Base-by-base conservation (phyloP, 2,113 vertebrate genomes). In the Ctenodactylus gundi region DNA sequence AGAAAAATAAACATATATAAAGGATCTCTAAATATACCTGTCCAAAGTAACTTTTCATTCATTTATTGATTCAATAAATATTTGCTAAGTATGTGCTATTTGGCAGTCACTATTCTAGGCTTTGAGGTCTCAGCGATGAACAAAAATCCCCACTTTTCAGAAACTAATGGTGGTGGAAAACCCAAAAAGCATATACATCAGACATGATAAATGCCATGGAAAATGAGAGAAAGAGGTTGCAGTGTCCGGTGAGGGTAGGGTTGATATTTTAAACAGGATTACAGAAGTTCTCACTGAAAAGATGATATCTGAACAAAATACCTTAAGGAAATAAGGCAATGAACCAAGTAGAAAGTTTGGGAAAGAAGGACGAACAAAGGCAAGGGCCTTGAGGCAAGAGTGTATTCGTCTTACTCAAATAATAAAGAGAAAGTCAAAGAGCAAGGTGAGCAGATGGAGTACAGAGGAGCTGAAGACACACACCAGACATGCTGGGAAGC, bases 41-140 rank as follows among this genome's bases (percentile, higher is more conserved):
- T 8, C 81, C 53, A 94, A 84, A 85, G 72, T 46, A 82, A 53
- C 27, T 93, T 87, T 62, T 80, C 21, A 82, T 44, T 68, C 53
- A 25, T 76, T 76, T n/a, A 53, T 93, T 87, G 62, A 93, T 51
- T 85, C 41, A 88, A 80, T 41, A 93, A 90, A 90, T 65, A 86
- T 49, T 82, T 93, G 82, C 81, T 75, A 91, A 70, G 29, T 23
- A 68, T 88, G 94, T 41, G 36, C 51, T 77, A 90, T 49, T 6
- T 25, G 34, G 60, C 81, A 81, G 36, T 80, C 41, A 94, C 44
- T 83, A 72, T 78, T 78, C 46, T 65, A 84, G n/a, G 34, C 77
- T 67, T 36, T 55, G 39, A 94, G 49, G 34, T 76, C 67, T 82
- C 29, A n/a, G 46, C 73, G 86, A 12, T 73, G n/a, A 72, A 90